Evolutionary conservation across 2,888 invertebrate genomes (phyloP).

Genomic region (Brachyptera risi): DNA sequence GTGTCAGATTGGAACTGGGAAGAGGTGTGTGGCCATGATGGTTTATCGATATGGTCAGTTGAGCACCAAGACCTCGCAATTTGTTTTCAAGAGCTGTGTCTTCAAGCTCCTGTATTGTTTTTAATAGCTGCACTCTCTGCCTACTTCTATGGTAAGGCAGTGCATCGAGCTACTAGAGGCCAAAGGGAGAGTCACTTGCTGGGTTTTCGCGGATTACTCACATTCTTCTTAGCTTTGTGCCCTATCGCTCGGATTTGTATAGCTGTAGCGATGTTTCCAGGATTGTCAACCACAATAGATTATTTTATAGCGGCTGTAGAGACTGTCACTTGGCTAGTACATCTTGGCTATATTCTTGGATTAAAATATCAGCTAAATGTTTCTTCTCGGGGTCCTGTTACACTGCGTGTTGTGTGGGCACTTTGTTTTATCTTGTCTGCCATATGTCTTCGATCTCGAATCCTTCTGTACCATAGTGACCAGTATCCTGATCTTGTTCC

Average conservation of each 20-base stretch:
- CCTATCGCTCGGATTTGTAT: conserved; percentile 60
- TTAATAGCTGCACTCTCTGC: conserved; percentile 74
- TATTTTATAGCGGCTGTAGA: conserved; percentile 67
- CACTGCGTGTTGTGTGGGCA: conserved; percentile 65
- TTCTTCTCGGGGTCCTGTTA: conserved; percentile 70
- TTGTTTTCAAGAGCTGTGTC: conserved; percentile 80
- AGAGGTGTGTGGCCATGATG: conserved; percentile 65
- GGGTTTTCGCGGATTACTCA: conserved; percentile 55
- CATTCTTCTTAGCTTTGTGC: conserved; percentile 59
- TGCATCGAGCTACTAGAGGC: conserved; percentile 59
- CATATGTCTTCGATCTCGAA: conserved; percentile 64
- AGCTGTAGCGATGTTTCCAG: conserved; percentile 38
- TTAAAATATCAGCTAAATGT: conserved; percentile 50
- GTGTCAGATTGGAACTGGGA: neutral
- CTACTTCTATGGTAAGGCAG: conserved; percentile 70
- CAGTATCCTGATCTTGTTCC: conserved; percentile 30
- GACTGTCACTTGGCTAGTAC: conserved; percentile 75
- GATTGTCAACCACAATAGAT: conserved; percentile 54
- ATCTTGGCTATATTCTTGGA: conserved; percentile 69
- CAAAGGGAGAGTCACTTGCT: conserved; percentile 46
- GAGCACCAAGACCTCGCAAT: conserved; percentile 69
- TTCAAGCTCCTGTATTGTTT: conserved; percentile 70
- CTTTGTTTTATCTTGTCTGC: conserved; percentile 62
- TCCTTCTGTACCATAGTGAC: conserved; percentile 41
- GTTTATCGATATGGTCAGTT: conserved; percentile 65